phyloP scores from a whole-genome alignment of 2,113 vertebrate species.

The Pseudorectes ferrugineus region DNA sequence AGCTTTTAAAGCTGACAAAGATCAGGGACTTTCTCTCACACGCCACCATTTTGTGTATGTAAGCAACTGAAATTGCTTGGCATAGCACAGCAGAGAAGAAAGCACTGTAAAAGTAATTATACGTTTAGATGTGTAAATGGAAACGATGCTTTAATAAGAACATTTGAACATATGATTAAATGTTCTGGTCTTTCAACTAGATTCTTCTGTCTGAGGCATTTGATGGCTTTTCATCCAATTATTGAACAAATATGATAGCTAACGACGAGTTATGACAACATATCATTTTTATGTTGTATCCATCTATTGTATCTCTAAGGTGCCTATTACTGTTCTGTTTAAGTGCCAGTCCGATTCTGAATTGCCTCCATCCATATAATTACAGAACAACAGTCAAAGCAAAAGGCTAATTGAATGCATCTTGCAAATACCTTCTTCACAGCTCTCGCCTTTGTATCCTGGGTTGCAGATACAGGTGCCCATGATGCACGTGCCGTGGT shows the following conservation, averaged over 20 bases:
- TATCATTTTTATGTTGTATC: constrained; percentile 26
- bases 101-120: constrained; percentile 49
- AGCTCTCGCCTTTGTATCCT: constrained; percentile 96
- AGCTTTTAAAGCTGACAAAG: constrained; percentile 37
- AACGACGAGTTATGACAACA: constrained; percentile 15
- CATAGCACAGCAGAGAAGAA: background rate
- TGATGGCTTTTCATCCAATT: constrained; percentile 18
- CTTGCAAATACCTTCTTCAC: constrained; percentile 88
- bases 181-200: constrained; percentile 1
- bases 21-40: background rate
- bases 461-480: constrained; percentile 98
- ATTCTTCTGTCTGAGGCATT: background rate
- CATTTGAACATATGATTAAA: constrained; percentile 40
- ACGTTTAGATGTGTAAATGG: constrained; percentile 33
- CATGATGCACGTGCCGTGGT: constrained; percentile 92
- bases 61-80: background rate
- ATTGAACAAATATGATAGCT: constrained; percentile 31
- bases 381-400: background rate
- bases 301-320: constrained; percentile 3
- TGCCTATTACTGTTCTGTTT: constrained; percentile 27
- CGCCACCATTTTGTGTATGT: background rate
- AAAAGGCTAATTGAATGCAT: background rate
- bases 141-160: constrained; percentile 36
- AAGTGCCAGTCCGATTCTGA: background rate
- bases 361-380: background rate